Base-by-base conservation (phyloP, 1,140 invertebrate species). In the Aphelenchoides fujianensis region DNA sequence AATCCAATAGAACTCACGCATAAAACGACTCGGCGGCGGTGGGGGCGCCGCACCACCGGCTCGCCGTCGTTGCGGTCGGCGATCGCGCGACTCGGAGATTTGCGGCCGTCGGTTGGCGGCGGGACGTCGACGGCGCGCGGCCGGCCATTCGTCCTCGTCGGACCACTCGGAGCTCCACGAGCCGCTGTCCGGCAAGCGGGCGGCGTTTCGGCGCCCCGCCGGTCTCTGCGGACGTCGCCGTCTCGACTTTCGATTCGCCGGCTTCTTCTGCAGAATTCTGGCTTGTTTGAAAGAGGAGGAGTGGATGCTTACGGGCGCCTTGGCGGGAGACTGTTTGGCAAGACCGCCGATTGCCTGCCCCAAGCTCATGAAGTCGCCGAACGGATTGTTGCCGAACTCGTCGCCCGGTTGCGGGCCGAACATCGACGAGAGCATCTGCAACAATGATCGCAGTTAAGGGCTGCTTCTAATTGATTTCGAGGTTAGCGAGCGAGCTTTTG, bases 321-420 rank as follows among this genome's bases (percentile, higher is more conserved):
- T n/a, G n/a, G n/a, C n/a, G n/a, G n/a, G n/a, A 48, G 41, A 23
- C 23, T 48, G 5, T 35, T 66, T 66, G 16, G 16, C 36, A 2
- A 37, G 19, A 23, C 53, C n/a, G 19, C 36, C 32, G 2, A 66
- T 30, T 34, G 63, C 63, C 36, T 66, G 63, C n/a, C 63, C 63
- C 32, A 66, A 37, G 53, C 53, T 66, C 16, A 66, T 37, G 53
- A 66, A 66, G 12, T 66, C 63, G 1, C 63, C 63, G 32, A 66
- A 66, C 32, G 63, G 63, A 35, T 66, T 66, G 53, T 66, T 66
- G 37, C 63, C 63, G 63, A 19, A 66, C 36, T 66, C 63, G 2
- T 66, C 63, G 19, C 63, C 63, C 2, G 32, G 16, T 12, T 30
- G 9, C 1, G 27, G 16, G 36, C 63, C 63, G 16, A 66, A 66